Evolutionary conservation across 2,888 invertebrate genomes (phyloP), one percentile per base, ranked within the genome.

Genomic region (Standfussiana lucernea): DNA sequence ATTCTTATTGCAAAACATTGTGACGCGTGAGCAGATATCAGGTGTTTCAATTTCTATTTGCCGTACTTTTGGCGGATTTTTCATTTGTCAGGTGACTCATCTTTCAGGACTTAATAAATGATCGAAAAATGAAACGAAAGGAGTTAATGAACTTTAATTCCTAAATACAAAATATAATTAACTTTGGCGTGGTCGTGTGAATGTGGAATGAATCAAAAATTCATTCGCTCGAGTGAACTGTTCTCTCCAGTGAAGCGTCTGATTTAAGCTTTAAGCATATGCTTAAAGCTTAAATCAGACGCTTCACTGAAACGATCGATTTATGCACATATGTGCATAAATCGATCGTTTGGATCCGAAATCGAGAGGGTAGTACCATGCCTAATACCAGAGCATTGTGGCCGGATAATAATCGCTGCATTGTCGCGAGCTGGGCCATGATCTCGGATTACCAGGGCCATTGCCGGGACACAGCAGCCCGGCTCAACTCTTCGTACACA

Each of bases 381-480:
- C 68, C 71, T 84, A 86, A 89, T 86, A 75, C 86, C 72, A 28
- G 66, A 74, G 79, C 68, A 87, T 87, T 89, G 83, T 86, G 82
- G 78, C 59, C 21, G 80, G 79, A 84, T 84, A 87, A 89, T 89
- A 88, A 88, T 83, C 82, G 84, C 70, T 80, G 80, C 82, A 89
- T 84, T 89, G 88, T 90, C 82, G 81, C 75, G 72, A 80, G 83
- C 64, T 75, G 71, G 86, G 71, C 82, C 82, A 75, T 84, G 86
- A 86, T 87, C 89, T 85, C 82, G 89, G 89, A 88, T 90, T 89
- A 88, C 84, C 79, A 79, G 72, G 73, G 77, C 84, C 83, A 85
- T 90, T 86, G 75, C 80, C 75, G 77, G 77, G 75, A 74, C 68
- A 70, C 65, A 65, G 64, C 45, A 70, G 69, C 77, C 70, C n/a